These are phyloP conservation scores for Parascotia fuliginaria DNA, from an alignment of 2,888 invertebrate genomes.

Conservation along the genomic window DNA sequence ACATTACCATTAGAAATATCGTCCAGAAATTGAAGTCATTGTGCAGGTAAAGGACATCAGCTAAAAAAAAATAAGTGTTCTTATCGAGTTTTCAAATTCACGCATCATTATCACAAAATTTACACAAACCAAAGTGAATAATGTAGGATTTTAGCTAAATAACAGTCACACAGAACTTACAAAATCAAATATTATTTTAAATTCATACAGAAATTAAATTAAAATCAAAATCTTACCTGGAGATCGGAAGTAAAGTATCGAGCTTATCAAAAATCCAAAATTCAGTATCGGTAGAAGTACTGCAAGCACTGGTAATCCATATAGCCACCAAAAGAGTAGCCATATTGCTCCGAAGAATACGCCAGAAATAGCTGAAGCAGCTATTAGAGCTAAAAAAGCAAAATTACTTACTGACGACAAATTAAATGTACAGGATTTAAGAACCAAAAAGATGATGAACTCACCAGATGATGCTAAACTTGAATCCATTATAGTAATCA, in stretches of 20 bases:
- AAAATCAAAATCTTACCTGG: constrained; percentile 83
- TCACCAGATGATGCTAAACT: constrained; percentile 51
- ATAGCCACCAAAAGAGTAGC: constrained; percentile 87
- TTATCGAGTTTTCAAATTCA: no score
- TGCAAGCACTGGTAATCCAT: constrained; percentile 86
- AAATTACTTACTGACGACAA: no score
- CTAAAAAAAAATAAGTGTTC: constrained; percentile 79
- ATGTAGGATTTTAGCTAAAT: no score
- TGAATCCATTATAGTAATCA: constrained; percentile 59
- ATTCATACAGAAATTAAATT: no score
- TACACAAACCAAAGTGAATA: no score
- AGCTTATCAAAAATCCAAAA: constrained; percentile 87
- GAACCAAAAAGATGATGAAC: no score
- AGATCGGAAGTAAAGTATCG: constrained; percentile 84
- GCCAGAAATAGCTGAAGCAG: constrained; percentile 83
- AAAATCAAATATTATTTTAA: no score
- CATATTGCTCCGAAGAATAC: constrained; percentile 86
- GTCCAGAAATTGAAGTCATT: constrained; percentile 88
- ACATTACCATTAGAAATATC: constrained; percentile 81
- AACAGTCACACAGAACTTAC: no score
- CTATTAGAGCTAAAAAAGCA: constrained; percentile 81
- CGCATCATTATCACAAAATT: no score
- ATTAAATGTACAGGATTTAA: constrained; percentile 2
- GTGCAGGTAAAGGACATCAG: constrained; percentile 70
- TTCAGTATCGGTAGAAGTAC: constrained; percentile 86